Evolutionary conservation across 2,113 vertebrate species (phyloP), one percentile per base, ranked within the genome.

Genomic region (Hemicordylus capensis): DNA sequence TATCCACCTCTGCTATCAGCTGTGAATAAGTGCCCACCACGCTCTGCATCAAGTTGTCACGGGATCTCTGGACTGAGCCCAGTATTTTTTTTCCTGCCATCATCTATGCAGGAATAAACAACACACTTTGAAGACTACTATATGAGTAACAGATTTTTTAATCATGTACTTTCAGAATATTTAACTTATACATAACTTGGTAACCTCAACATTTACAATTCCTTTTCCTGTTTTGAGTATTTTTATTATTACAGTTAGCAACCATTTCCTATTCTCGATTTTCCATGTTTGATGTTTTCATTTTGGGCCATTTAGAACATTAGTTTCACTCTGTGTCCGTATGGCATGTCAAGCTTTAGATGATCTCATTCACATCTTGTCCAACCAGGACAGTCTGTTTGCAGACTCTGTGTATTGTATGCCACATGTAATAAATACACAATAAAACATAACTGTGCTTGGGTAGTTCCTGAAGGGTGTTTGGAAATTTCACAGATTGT

Each of bases 241-340:
- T 17, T 70, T 84, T 83, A 69, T 85, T n/a, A 63, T 72, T 83
- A 80, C 51, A 44, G 34, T 42, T 19, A 87, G 80, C 77, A 87
- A 7, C 37, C 4, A 0, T 58, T 79, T 88, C 12, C 19, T 44
- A 74, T 34, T 12, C 67, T 59, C 54, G n/a, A 70, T 85, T 84
- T 70, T 48, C 83, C 31, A 70, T 58, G 54, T 79, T 85, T 78
- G 75, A 85, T 78, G 51, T 78, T 78, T 85, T 78, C 44, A 85
- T 44, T 85, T 77, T 15, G 37, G 28, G 75, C 78, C 66, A 73
- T 85, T 73, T 63, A 63, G 61, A 12, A 1, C 17, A 67, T 81
- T 83, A 74, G 61, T 89, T 88, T 88, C 61, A 61, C 17, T 34
- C 4, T 44, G n/a, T 76, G 66, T 80, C 28, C 6, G 37, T 88